A percentile compares a stretch with the other conserved stretches of the same genome.
These are phyloP conservation scores for Cheilosia urbana DNA, from an alignment of 2,888 invertebrate genomes.

Conservation along the genomic window DNA sequence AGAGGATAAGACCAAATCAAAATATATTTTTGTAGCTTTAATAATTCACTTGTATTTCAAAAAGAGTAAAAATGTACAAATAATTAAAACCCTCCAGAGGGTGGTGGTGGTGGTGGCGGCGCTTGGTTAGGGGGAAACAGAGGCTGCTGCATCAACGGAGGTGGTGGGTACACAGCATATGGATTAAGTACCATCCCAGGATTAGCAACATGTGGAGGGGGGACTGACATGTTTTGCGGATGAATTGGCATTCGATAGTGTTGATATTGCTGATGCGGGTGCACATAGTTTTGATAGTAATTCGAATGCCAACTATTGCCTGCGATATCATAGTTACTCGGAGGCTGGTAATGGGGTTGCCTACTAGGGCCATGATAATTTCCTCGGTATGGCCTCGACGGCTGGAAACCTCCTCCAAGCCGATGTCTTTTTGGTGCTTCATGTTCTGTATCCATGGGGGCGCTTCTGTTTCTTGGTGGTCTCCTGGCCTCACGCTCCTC, in stretches of 20 bases:
- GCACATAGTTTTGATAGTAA: conserved; percentile 78
- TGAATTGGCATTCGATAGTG: conserved; percentile 40
- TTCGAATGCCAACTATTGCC: conserved; percentile 82
- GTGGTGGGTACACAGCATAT: conserved; percentile 59
- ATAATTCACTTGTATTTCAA: background rate
- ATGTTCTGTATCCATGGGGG: conserved; percentile 76
- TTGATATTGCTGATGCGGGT: conserved; percentile 26
- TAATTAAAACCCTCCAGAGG: conserved; percentile 20
- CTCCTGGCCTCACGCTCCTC: conserved; percentile 87
- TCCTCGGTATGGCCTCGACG: conserved; percentile 56
- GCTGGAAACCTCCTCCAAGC: conserved; percentile 15
- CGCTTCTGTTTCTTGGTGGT: conserved; percentile 80
- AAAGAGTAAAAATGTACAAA: background rate
- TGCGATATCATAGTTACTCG: conserved; percentile 78
- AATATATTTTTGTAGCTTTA: background rate
- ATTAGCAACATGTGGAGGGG: conserved; percentile 1
- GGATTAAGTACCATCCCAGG: conserved; percentile 61
- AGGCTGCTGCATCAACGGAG: conserved; percentile 59
- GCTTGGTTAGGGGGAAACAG: conserved; percentile 48
- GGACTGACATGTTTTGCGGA: conserved; percentile 84
- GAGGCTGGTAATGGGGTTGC: conserved; percentile 23
- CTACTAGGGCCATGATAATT: conserved; percentile 15
- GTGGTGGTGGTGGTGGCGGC: conserved; percentile 47
- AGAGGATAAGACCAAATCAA: too few relatives aligned
- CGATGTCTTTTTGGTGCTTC: conserved; percentile 50